Evolutionary conservation across 1,140 invertebrate genomes (phyloP), one percentile per base, ranked within the genome.

Genomic region (Heterodera carotae): DNA sequence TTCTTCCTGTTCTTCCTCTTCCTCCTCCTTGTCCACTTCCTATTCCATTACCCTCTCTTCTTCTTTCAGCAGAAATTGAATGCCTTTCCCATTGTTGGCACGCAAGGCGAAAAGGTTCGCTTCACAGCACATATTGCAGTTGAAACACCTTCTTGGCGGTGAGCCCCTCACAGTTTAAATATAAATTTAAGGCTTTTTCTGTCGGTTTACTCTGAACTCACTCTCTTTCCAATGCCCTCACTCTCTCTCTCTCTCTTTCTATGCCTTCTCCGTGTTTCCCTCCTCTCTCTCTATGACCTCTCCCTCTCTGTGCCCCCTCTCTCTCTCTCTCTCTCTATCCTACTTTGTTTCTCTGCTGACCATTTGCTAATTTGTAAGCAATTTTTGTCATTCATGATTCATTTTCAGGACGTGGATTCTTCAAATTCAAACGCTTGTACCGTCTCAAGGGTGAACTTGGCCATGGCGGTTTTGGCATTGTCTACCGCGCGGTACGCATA

Each of bases 381-480:
- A n/a, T n/a, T n/a, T n/a, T n/a, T n/a, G n/a, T n/a, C n/a, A n/a
- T n/a, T n/a, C n/a, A n/a, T n/a, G n/a, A n/a, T n/a, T n/a, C n/a
- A n/a, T n/a, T n/a, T 43, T 43, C 6, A 82, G 80, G 80, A 12
- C 67, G 79, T 34, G 83, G 83, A 31, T 78, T 83, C 48, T 70
- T 62, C 18, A 83, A 83, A 70, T 83, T 83, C 59, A 83, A 83
- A 74, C 77, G 82, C 33, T 22, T 76, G 25, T 83, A 83, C 66
- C 36, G 64, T 43, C 66, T 83, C n/a, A 76, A 78, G 70, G 80
- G 70, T 10, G 79, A 83, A 56, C 70, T 85, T 36, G 82, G 82
- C n/a, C 75, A 77, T 70, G 89, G 89, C 22, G 89, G 89, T 25
- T 90, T 90, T 84, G 89, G 89, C 5, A 88, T 87, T 59, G 89